Percentiles rank a stretch among this genome's conserved stretches.
These are phyloP conservation scores for Bucorvus abyssinicus DNA, from an alignment of 2,797 vertebrate genomes.

Conservation along the genomic window DNA sequence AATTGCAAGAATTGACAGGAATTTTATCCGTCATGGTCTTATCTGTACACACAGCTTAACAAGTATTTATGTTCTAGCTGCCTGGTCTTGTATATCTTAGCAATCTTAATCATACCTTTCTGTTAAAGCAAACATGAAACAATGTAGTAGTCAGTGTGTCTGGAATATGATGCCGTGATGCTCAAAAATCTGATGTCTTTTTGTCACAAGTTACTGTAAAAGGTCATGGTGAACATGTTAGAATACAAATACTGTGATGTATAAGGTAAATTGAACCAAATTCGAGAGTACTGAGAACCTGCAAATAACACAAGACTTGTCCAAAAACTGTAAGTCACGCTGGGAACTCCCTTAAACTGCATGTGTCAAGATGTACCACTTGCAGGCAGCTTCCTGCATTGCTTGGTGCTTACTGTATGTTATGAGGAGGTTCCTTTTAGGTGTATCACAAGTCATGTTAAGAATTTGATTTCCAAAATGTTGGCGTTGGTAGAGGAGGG, in stretches of 20 bases:
- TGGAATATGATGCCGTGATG: background rate
- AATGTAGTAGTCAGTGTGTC: background rate
- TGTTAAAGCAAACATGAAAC: background rate
- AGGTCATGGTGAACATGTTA: background rate
- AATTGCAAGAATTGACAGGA: background rate
- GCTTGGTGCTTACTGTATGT: background rate
- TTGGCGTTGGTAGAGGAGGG: background rate
- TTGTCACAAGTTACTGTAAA: background rate
- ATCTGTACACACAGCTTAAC: accelerated
- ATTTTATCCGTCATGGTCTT: background rate
- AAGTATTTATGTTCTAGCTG: background rate
- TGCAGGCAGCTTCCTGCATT: background rate
- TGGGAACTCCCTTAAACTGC: background rate
- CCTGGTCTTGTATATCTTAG: background rate
- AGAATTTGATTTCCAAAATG: background rate
- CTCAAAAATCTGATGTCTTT: background rate
- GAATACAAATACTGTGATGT: background rate
- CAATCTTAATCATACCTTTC: background rate
- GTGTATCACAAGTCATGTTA: background rate
- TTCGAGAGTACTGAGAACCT: background rate
- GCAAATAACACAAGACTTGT: background rate
- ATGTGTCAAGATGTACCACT: background rate
- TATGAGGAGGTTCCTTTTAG: background rate
- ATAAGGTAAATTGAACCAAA: background rate
- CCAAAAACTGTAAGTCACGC: background rate